These are phyloP conservation scores for Candidula unifasciata DNA, from an alignment of 2,888 invertebrate species.

Conservation along the genomic window DNA sequence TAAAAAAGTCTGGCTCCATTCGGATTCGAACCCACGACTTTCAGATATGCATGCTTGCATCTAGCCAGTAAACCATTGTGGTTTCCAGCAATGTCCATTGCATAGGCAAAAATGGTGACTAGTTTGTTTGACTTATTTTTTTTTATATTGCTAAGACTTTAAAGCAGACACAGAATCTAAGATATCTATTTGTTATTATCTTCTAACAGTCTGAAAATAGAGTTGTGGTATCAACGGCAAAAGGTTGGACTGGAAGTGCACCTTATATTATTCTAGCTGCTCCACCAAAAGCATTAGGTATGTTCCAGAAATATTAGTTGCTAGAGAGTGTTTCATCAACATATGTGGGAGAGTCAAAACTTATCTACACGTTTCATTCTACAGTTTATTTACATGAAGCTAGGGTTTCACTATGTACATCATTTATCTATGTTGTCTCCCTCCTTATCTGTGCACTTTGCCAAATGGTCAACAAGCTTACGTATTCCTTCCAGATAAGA, in stretches of 20 bases:
- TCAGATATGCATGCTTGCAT: no score
- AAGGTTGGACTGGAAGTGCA: conserved; percentile 62
- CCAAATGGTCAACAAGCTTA: not conserved
- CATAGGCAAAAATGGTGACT: no score
- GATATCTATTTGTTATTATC: not conserved
- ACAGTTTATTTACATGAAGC: no score
- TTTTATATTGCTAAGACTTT: no score
- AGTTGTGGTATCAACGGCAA: conserved; percentile 58
- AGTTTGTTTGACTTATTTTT: not conserved
- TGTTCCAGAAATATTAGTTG: not conserved
- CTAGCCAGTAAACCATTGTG: no score
- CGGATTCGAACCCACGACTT: no score
- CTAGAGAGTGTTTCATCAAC: not conserved
- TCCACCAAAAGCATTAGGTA: conserved; percentile 71
- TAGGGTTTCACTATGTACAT: no score
- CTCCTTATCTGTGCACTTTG: not conserved
- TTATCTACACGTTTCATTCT: not conserved
- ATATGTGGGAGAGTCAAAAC: no score
- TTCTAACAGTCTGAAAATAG: conserved; percentile 17
- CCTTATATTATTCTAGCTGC: conserved; percentile 71
- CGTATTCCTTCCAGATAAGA: no score
- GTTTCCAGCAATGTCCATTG: no score
- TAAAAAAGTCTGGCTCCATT: no score
- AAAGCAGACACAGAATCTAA: no score
- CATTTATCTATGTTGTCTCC: not conserved